These are phyloP conservation scores for Chelonoidis abingdonii DNA, from an alignment of 2,113 vertebrate genomes.

Conservation along the genomic window DNA sequence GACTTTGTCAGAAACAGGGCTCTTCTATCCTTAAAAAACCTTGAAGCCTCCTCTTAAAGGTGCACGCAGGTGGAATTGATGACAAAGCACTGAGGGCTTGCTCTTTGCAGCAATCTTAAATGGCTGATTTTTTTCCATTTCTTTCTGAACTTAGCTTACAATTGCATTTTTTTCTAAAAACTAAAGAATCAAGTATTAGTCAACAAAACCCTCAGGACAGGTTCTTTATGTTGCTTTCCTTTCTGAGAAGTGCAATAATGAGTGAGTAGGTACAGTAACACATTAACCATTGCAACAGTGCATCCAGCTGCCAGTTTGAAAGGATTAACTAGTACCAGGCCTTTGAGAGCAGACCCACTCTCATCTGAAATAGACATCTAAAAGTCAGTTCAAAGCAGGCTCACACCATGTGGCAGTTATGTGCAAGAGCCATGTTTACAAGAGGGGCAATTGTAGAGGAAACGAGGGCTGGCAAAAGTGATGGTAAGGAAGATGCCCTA, in stretches of 20 bases:
- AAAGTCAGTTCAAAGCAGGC: not conserved
- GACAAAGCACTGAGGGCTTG: not conserved
- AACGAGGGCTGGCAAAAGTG: not conserved
- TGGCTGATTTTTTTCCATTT: not conserved
- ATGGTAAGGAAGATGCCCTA: too few species aligned
- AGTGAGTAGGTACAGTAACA: not conserved
- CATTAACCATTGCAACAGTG: not conserved
- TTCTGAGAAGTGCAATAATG: not conserved
- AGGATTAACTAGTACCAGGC: not conserved
- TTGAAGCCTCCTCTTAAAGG: not conserved
- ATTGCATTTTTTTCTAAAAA: not conserved
- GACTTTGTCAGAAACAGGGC: not conserved
- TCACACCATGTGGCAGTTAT: not conserved
- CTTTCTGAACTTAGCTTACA: not conserved
- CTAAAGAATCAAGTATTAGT: not conserved
- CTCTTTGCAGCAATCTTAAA: not conserved
- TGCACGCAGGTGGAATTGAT: not conserved
- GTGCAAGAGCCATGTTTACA: not conserved
- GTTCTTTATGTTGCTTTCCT: not conserved
- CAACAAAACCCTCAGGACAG: not conserved
- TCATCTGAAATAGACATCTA: not conserved
- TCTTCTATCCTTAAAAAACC: not conserved
- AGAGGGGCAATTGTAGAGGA: not conserved
- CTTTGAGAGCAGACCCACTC: not conserved
- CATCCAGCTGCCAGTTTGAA: not conserved